Conservation (phyloP, 2,797 vertebrate genomes). For the Anabas testudineus region DNA sequence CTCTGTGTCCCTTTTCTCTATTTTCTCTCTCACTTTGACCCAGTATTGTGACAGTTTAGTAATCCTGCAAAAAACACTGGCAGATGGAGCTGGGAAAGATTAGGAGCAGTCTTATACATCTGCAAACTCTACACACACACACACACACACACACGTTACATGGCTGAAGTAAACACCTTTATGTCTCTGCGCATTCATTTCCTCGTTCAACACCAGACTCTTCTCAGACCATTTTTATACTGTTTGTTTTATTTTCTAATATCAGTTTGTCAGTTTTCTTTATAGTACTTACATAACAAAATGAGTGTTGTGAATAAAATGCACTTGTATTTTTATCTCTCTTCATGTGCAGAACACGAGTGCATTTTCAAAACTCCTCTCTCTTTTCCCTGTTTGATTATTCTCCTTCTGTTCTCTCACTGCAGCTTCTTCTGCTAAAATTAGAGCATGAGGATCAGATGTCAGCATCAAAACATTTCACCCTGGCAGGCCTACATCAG, state of each 20-base stretch:
- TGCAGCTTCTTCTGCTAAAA: conserved; percentile 34
- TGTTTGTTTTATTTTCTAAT: conserved; percentile 3
- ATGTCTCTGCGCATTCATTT: conserved; percentile 22
- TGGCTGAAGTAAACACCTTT: conserved; percentile 34
- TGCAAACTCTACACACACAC: conserved; percentile 48
- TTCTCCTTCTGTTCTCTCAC: conserved; percentile 12
- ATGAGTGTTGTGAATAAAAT: conserved; percentile 34
- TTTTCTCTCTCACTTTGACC: conserved; percentile 45
- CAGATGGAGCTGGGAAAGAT: conserved; percentile 75
- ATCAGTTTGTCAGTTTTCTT: conserved; percentile 10
- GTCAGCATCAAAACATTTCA: conserved; percentile 41
- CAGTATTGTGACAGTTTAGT: conserved; percentile 49
- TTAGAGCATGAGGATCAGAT: conserved; percentile 30
- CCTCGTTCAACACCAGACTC: background rate
- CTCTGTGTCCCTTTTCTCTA: conserved; percentile 18
- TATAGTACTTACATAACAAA: background rate
- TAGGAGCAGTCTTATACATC: conserved; percentile 69
- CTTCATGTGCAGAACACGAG: conserved; percentile 38
- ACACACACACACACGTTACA: conserved; percentile 13
- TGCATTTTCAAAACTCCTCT: conserved; percentile 2
- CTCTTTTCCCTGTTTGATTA: conserved; percentile 3
- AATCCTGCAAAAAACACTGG: conserved; percentile 74
- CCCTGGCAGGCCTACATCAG: conserved; percentile 34
- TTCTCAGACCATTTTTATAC: background rate
- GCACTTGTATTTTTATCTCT: conserved; percentile 50